Base-by-base conservation (phyloP, 2,888 invertebrate species). In the Dynastes hyllus region DNA sequence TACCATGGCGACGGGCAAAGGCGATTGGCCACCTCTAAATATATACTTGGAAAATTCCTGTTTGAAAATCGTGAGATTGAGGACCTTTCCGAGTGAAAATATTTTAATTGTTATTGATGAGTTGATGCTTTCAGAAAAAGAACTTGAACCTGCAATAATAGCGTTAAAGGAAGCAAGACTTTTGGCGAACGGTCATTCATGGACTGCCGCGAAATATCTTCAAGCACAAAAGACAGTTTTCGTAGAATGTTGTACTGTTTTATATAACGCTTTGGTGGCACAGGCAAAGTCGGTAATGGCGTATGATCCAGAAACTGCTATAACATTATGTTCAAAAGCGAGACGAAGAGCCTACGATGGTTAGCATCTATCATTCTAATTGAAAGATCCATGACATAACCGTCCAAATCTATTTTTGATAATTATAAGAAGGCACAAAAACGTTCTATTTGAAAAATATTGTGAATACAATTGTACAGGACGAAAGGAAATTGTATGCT, bases 271-370 rank as follows among this genome's bases (percentile, higher is more conserved):
- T 6, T 85, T 90, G 70, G 85, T 90, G 37, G 86, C 82, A 37
- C 89, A 91, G 81, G 90, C 91, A 0, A 87, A 89, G 78, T 69
- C 82, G 0, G 76, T 89, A 8, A 87, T 89, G 40, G 87, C 86
- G 58, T 66, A 76, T 0, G 91, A 92, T 81, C 85, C 89, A 0
- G 84, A 88, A 1, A 89, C 89, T 80, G 89, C 91, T 0, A 89
- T 90, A 79, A 87, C 90, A 80, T 85, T 91, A 5, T 88, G 91
- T 1, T 87, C 89, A 0, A 84, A 91, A 78, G 92, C 92, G 0
- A 90, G 91, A 83, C 89, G 91, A 78, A 87, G 91, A 81, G 92
- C 92, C 1, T 86, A 84, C 66, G 92, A 92, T 85, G 90, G 91
- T 91, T 82, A 84, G 6, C 2, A 2, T 37, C 29, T n/a, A 84